Evolutionary conservation across 2,113 vertebrate species (phyloP).

Genomic region (Ascaphus truei): DNA sequence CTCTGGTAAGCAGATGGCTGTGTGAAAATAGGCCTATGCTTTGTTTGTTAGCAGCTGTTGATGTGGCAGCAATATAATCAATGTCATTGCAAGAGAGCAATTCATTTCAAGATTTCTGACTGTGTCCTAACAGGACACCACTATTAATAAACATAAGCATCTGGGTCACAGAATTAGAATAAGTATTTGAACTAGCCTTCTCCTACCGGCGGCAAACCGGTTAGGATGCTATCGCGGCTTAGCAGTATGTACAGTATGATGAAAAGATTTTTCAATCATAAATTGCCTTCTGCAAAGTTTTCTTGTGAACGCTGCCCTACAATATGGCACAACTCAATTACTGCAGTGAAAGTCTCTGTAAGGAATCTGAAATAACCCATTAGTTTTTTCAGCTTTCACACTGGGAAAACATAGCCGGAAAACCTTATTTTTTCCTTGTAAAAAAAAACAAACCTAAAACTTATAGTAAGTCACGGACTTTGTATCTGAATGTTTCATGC

Average conservation of each 20-base stretch:
- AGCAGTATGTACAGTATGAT: neutral
- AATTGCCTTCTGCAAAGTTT: constrained; percentile 2
- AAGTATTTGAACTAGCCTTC: neutral
- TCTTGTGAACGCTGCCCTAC: neutral
- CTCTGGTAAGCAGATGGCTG: constrained; percentile 39
- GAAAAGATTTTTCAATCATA: constrained; percentile 38
- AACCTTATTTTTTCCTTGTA: neutral
- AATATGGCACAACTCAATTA: neutral
- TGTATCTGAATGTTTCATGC: neutral
- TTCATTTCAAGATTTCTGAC: constrained; percentile 29
- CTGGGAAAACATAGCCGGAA: neutral
- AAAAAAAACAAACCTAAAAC: neutral
- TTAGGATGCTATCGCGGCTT: neutral
- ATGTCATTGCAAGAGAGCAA: neutral
- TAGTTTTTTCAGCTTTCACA: constrained; percentile 30
- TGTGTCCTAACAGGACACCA: constrained; percentile 1
- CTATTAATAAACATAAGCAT: constrained; percentile 12
- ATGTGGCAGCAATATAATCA: constrained; percentile 40
- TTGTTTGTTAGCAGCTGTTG: constrained; percentile 40
- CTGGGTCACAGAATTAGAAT: constrained; percentile 2
- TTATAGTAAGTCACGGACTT: neutral
- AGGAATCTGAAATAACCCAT: constrained; percentile 30
- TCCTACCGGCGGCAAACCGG: neutral
- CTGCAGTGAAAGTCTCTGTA: neutral
- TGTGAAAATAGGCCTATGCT: constrained; percentile 28